Evolutionary conservation across 2,797 vertebrate genomes (phyloP), one percentile per base, ranked within the genome.

Genomic region (Pseudopleuronectes americanus): DNA sequence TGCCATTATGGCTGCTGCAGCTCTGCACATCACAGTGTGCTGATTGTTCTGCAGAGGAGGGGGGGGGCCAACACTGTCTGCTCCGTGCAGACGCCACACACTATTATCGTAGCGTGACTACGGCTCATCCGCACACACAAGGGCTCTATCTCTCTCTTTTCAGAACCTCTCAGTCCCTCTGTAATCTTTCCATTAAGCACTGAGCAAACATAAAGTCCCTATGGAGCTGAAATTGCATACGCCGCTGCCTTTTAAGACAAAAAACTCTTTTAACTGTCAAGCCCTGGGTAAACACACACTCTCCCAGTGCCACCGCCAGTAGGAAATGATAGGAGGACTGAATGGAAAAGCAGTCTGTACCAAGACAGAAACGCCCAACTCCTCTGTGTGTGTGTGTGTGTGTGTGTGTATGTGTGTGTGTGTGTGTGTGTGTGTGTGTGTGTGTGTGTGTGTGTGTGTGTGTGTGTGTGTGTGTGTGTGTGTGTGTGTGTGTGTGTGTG

Each of bases 51-150:
- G 4, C 57, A 45, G 66, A 58, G 65, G 69, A 85, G 68, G 81
- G 71, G 76, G 76, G 80, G 80, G 79, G 68, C 62, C 76, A 75
- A 83, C 75, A 81, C 83, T 86, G 87, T 85, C 85, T 84, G 81
- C 80, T 75, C 85, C 77, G 82, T 86, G 84, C 82, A 90, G 87
- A 85, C 82, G 63, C 85, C 84, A 85, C 78, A 87, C 87, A 88
- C 83, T 86, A 84, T 91, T 90, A 85, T 85, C 43, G 72, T 90
- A 88, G 90, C 86, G 74, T 92, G 92, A 93, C 90, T 88, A 64
- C 70, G 70, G 71, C 85, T 84, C 83, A 81, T 80, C 58, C 71
- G 71, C 69, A 75, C 61, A 64, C 69, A 76, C 57, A 78, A 69
- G 75, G 53, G 70, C 49, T 72, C 62, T 57, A 74, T 71, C 74